Conservation (phyloP, 2,888 invertebrate genomes). For the Rhorus exstirpatorius region DNA sequence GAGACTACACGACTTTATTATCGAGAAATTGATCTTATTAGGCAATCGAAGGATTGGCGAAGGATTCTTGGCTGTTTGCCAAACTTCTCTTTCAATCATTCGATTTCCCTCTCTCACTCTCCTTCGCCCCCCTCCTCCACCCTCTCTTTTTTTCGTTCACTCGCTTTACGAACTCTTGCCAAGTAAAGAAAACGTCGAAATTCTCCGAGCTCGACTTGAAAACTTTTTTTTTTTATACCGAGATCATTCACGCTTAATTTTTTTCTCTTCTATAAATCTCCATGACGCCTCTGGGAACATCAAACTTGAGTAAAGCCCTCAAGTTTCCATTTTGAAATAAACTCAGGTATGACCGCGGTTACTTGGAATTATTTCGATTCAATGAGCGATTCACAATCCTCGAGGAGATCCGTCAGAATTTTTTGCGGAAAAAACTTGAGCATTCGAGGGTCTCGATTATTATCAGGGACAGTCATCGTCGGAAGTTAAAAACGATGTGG, state of each 20-base stretch:
- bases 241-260: slow-evolving; percentile 2
- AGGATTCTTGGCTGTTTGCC: slow-evolving; percentile 66
- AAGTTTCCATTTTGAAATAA: too few species aligned
- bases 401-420: too few species aligned
- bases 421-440: too few species aligned
- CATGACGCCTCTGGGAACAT: slow-evolving; percentile 1
- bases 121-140: slow-evolving; percentile 75
- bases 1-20: slow-evolving; percentile 80
- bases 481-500: too few species aligned
- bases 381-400: too few species aligned
- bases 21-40: slow-evolving; percentile 86
- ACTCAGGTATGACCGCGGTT: too few species aligned
- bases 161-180: slow-evolving; percentile 23
- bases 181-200: slow-evolving; percentile 22
- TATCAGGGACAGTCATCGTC: too few species aligned
- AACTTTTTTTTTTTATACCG: slow-evolving; percentile 53
- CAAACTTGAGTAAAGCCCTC: not conserved
- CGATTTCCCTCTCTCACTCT: slow-evolving; percentile 28
- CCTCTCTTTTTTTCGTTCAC: not conserved
- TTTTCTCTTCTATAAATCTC: slow-evolving; percentile 5
- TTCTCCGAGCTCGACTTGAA: slow-evolving; percentile 24
- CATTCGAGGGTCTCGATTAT: too few species aligned
- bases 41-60: slow-evolving; percentile 64
- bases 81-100: slow-evolving; percentile 61
- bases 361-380: too few species aligned